A percentile compares a stretch with the other conserved stretches of the same genome.
Conservation (phyloP, 2,888 invertebrate species). For the Lysandra coridon region DNA sequence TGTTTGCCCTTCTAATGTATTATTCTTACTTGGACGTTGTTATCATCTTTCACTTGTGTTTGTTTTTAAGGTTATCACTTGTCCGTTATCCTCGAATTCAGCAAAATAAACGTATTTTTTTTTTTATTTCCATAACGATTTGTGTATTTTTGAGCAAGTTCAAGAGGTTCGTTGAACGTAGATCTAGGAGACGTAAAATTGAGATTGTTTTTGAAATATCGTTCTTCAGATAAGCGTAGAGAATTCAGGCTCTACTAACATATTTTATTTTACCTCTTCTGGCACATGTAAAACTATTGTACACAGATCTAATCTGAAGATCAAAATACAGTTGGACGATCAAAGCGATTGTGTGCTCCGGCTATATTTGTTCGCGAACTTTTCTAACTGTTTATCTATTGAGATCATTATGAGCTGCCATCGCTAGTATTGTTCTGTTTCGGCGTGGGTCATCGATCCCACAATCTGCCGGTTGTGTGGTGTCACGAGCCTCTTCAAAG, state of each 20-base stretch:
- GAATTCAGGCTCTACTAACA: not conserved
- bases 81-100: not conserved
- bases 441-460: constrained; percentile 65
- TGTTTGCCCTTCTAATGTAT: constrained; percentile 33
- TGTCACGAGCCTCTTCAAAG: constrained; percentile 38
- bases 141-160: not conserved
- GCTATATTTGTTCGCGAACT: constrained; percentile 30
- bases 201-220: not conserved
- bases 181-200: not conserved
- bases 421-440: constrained; percentile 71
- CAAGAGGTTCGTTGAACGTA: too few species aligned
- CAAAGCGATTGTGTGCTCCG: not conserved
- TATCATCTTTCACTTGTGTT: not conserved
- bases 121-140: not conserved
- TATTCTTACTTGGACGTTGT: not conserved
- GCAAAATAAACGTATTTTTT: too few species aligned
- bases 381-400: constrained; percentile 44
- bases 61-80: not conserved
- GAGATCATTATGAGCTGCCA: constrained; percentile 58
- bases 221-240: not conserved
- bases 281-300: not conserved
- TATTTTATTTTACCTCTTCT: not conserved
- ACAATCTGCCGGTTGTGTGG: constrained; percentile 60
- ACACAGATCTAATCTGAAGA: not conserved
- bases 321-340: constrained; percentile 16